Evolutionary conservation across 2,797 vertebrate genomes (phyloP).

Genomic region (Sphaeramia orbicularis): DNA sequence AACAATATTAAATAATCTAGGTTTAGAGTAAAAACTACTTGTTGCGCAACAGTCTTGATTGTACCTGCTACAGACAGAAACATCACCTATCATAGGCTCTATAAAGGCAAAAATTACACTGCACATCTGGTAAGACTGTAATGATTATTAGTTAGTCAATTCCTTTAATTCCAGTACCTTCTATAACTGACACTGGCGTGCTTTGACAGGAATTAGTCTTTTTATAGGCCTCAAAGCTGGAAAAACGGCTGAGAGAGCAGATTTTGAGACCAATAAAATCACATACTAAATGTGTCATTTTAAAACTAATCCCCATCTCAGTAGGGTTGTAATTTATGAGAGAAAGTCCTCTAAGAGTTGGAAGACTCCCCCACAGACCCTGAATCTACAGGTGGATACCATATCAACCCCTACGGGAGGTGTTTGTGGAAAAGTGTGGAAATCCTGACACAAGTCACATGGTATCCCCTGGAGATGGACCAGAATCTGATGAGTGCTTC

Average conservation of each 20-base stretch:
- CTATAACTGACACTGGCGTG: background rate
- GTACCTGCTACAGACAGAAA: background rate
- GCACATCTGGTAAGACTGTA: no score
- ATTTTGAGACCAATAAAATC: slow-evolving; percentile 4
- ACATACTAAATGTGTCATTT: slow-evolving; percentile 13
- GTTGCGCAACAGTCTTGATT: background rate
- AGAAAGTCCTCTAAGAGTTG: slow-evolving; percentile 25
- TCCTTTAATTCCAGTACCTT: no score
- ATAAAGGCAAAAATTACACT: background rate
- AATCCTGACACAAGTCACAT: slow-evolving; percentile 43
- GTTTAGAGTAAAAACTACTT: no score
- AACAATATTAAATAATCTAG: background rate
- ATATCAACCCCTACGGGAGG: slow-evolving; percentile 21
- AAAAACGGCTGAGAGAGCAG: no score
- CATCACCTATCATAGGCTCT: background rate
- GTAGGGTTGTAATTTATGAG: slow-evolving; percentile 25
- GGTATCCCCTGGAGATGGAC: slow-evolving; percentile 32
- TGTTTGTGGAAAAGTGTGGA: slow-evolving; percentile 30
- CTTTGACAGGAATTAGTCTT: background rate
- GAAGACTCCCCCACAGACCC: background rate
- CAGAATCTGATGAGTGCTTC: slow-evolving; percentile 6
- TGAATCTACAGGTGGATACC: slow-evolving; percentile 29
- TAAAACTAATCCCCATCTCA: slow-evolving; percentile 37
- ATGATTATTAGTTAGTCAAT: no score
- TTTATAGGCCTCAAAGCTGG: background rate